Evolutionary conservation across 37 sponge, comb jelly and placozoan genomes (phyloP), one percentile per base, ranked within the genome.

Genomic region (Halisarca cf. caerulea): DNA sequence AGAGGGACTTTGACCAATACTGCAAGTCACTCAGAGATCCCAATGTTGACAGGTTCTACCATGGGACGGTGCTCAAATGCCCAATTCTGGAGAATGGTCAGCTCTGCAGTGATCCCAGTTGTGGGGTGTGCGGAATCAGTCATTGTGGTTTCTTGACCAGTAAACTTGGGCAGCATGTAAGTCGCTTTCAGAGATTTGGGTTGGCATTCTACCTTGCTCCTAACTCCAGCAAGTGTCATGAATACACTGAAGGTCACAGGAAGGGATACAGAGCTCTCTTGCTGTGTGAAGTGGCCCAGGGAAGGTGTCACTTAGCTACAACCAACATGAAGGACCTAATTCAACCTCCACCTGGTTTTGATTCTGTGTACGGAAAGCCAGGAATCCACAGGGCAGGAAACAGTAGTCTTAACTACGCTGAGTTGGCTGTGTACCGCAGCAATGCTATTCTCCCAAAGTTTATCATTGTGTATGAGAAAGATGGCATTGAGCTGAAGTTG

Each of bases 191-290:
- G 34, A 70, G 91, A 30, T 91, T 91, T 84, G 95, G 95, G 54
- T 55, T 83, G n/a, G 91, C 91, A 25, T 91, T 94, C 58, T 94
- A 94, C 68, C 58, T 94, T 23, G 91, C 95, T n/a, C 88, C 88
- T 1, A 87, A 94, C 30, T 89, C 92, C 33, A 91, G 91, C 28
- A 91, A 91, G 44, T 89, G 91, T 40, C 95, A 94, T 43, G 88
- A 91, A 66, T 94, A 94, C 80, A 94, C 95, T n/a, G 69, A 74
- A 37, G 92, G 95, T 2, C n/a, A 32, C 30, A 3, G 18, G 45
- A 42, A 58, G 41, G 15, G 11, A 21, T 81, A 94, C 58, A 53
- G 95, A 54, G 92, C 92, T 28, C 83, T 95, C 87, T 60, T 95
- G 42, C 83, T 86, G 17, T 89, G 84, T 73, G 78, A 89, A 28